Evolutionary conservation across 2,797 vertebrate species (phyloP).

Genomic region (Enteromius thamalakanensis): DNA sequence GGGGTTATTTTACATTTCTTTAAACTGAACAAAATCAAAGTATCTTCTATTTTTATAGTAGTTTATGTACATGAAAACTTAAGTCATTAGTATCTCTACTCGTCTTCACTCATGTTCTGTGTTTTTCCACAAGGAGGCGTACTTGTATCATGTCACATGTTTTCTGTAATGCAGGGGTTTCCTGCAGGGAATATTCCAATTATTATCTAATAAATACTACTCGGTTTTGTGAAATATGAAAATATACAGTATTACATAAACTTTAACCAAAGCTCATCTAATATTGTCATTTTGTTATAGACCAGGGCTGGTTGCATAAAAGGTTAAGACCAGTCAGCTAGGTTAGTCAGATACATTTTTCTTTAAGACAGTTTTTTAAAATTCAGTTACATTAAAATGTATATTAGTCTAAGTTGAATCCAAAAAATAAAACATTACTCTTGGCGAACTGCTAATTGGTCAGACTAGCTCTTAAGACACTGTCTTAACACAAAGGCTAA

Average conservation of each 20-base stretch:
- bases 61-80: not conserved
- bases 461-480: no score
- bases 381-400: no score
- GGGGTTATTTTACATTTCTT: not conserved
- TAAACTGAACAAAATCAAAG: not conserved
- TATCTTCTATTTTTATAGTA: not conserved
- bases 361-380: no score
- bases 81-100: not conserved
- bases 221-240: not conserved
- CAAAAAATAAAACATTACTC: no score
- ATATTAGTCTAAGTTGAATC: no score
- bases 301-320: no score
- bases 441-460: no score
- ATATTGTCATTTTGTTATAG: not conserved
- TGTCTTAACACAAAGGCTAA: no score
- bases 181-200: not conserved
- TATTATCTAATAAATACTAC: not conserved
- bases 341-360: no score
- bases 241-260: not conserved
- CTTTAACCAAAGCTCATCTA: not conserved
- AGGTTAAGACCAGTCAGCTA: no score
- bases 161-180: not conserved
- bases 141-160: not conserved
- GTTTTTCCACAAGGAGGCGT: not conserved
- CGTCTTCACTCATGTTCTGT: not conserved